Conservation (phyloP, 2,797 vertebrate genomes). For the Sebastes trivittatus region DNA sequence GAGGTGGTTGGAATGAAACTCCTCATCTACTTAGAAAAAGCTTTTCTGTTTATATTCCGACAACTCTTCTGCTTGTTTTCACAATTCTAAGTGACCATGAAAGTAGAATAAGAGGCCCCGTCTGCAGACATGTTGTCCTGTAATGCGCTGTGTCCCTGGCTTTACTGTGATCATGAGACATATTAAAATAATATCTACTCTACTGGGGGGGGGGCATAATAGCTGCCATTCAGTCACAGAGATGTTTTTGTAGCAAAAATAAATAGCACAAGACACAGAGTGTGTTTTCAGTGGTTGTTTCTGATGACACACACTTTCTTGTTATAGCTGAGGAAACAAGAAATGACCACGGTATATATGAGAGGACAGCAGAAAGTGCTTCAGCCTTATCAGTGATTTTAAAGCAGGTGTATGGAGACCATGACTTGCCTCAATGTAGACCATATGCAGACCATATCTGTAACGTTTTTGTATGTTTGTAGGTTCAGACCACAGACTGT, state of each 20-base stretch:
- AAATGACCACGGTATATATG: not conserved
- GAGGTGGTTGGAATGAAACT: slow-evolving; percentile 24
- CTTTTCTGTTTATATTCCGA: slow-evolving; percentile 18
- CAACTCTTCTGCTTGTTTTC: slow-evolving; percentile 34
- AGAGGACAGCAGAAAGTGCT: not conserved
- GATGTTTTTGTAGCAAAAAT: not conserved
- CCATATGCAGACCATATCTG: not conserved
- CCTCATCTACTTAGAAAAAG: not conserved
- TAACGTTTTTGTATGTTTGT: not conserved
- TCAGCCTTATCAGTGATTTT: not conserved
- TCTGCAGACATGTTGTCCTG: slow-evolving; percentile 32
- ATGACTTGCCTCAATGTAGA: not conserved
- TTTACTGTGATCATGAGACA: slow-evolving; percentile 15
- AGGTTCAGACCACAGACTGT: not conserved
- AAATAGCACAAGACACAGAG: not conserved
- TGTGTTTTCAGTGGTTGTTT: not conserved
- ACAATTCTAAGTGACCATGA: slow-evolving; percentile 14
- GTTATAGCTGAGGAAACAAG: not conserved
- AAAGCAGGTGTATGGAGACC: not conserved
- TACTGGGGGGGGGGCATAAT: not conserved
- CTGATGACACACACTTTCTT: not conserved
- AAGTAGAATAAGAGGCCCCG: slow-evolving; percentile 1
- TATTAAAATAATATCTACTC: slow-evolving; percentile 36
- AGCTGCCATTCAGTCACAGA: slow-evolving; percentile 1
- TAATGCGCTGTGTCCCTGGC: slow-evolving; percentile 14